These are phyloP conservation scores for Galeruca laticollis DNA, from an alignment of 2,888 invertebrate species.

Conservation along the genomic window DNA sequence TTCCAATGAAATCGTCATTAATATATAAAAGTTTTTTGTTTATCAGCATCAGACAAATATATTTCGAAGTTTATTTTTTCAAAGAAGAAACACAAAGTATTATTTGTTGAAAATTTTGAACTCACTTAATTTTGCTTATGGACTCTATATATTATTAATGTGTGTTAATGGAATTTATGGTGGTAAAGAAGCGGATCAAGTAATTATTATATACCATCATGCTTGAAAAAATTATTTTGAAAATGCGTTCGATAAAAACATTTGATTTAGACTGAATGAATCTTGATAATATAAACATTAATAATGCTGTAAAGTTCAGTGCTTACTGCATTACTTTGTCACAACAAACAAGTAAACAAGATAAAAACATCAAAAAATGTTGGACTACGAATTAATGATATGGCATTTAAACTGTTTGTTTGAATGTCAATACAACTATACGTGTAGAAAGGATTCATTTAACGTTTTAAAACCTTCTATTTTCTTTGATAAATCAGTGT, in stretches of 20 bases:
- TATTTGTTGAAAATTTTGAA: too few relatives aligned
- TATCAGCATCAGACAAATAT: too few relatives aligned
- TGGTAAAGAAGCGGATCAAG: too few relatives aligned
- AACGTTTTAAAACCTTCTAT: background rate
- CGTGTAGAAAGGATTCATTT: background rate
- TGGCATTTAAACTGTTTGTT: background rate
- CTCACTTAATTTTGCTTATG: too few relatives aligned
- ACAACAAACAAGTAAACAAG: constrained; percentile 10
- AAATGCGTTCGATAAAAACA: too few relatives aligned
- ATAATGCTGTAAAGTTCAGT: constrained; percentile 8
- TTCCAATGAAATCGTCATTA: background rate
- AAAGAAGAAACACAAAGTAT: too few relatives aligned
- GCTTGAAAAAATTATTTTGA: too few relatives aligned
- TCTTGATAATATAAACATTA: background rate
- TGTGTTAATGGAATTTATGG: too few relatives aligned
- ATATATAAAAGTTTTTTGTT: too few relatives aligned
- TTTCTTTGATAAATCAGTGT: constrained; percentile 18
- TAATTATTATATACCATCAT: too few relatives aligned
- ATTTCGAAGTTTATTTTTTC: too few relatives aligned
- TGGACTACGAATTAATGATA: background rate
- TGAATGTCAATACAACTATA: background rate
- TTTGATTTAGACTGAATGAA: background rate
- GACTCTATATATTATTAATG: too few relatives aligned
- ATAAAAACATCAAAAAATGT: background rate
- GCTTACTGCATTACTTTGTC: constrained; percentile 1